phyloP scores from a whole-genome alignment of 2,113 vertebrate species.

The Heteronetta atricapilla region DNA sequence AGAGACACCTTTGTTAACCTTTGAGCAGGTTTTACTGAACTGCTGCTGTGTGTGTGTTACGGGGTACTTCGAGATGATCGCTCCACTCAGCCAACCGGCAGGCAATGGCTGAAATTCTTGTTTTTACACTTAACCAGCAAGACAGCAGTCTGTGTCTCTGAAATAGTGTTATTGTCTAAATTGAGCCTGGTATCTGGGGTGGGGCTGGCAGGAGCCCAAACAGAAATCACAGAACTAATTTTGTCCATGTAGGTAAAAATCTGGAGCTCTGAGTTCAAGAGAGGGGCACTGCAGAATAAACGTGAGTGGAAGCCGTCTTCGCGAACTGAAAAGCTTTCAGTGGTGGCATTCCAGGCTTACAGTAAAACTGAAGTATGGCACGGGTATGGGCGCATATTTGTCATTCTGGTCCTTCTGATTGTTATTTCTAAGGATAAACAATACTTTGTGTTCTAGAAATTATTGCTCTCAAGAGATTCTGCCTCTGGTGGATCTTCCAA shows the following conservation, averaged over 20 bases:
- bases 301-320: background rate
- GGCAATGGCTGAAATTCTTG: background rate
- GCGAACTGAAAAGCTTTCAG: background rate
- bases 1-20: background rate
- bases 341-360: background rate
- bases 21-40: background rate
- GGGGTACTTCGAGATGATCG: background rate
- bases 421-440: background rate
- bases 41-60: background rate
- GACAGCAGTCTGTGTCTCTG: background rate
- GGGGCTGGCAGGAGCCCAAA: background rate
- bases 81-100: background rate
- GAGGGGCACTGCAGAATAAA: accelerated
- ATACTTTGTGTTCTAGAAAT: background rate
- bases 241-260: background rate
- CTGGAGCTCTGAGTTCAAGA: background rate
- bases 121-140: background rate
- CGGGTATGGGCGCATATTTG: background rate
- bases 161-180: background rate
- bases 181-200: background rate
- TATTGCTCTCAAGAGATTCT: background rate
- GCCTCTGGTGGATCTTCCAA: background rate
- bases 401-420: background rate
- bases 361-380: background rate
- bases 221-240: background rate